Evolutionary conservation across 2,797 vertebrate genomes (phyloP).

Genomic region (Bradypodion pumilum): DNA sequence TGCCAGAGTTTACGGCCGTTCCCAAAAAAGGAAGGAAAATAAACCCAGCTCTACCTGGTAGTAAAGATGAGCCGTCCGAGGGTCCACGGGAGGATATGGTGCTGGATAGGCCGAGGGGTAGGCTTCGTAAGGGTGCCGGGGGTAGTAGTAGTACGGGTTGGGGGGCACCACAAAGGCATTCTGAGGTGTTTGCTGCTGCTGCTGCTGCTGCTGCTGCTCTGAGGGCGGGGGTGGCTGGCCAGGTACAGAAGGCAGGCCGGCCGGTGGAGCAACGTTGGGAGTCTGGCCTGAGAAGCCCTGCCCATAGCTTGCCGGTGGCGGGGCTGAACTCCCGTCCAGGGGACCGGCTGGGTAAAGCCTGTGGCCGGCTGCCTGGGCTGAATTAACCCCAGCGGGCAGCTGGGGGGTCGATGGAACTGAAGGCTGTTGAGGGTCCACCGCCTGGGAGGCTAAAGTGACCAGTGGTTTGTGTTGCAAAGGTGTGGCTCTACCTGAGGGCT

Average conservation of each 20-base stretch:
- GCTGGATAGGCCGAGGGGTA: constrained; percentile 81
- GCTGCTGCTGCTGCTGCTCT: constrained; percentile 67
- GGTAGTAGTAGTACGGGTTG: constrained; percentile 71
- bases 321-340: constrained; percentile 49
- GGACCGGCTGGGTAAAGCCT: constrained; percentile 45
- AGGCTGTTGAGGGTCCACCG: constrained; percentile 41
- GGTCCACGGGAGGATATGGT: constrained; percentile 80
- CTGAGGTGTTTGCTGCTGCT: constrained; percentile 78
- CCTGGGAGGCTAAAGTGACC: constrained; percentile 55
- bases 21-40: not conserved
- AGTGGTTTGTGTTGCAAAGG: constrained; percentile 55
- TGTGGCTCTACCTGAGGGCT: constrained; percentile 63
- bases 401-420: constrained; percentile 55
- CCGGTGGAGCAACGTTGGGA: not conserved
- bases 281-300: constrained; percentile 36
- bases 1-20: too few species aligned
- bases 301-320: constrained; percentile 49
- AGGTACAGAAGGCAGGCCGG: not conserved
- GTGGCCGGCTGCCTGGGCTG: constrained; percentile 30
- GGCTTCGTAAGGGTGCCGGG: constrained; percentile 77
- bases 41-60: constrained; percentile 86
- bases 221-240: constrained; percentile 42
- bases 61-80: constrained; percentile 81
- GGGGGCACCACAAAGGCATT: constrained; percentile 76
- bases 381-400: constrained; percentile 56